Evolutionary conservation across 2,113 vertebrate species (phyloP), one percentile per base, ranked within the genome.

Genomic region (Corynorhinus townsendii): DNA sequence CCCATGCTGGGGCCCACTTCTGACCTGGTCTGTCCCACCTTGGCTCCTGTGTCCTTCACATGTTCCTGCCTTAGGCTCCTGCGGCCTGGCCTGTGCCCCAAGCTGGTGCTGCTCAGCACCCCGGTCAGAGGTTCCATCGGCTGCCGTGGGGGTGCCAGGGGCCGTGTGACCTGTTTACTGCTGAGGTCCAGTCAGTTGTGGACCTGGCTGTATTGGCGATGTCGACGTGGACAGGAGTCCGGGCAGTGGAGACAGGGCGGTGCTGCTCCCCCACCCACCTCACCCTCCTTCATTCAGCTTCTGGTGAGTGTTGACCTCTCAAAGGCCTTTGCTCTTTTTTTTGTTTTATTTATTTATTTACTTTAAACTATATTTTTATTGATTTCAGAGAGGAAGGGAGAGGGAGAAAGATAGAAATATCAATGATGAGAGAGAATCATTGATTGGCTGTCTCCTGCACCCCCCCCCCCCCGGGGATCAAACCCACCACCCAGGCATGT

Each of bases 221-320:
- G 69, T 17, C 2, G 0, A 0, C 1, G 28, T 9, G 16, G 64
- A 30, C 56, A 10, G 33, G 24, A 17, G 43, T 15, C 71, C 11
- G 4, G 3, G 73, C 0, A 0, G 7, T 5, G 71, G 40, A 22
- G 56, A 5, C 2, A 4, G n/a, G 72, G 4, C 11, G 43, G 9
- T 33, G 4, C 43, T 47, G 26, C 7, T 8, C 43, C 7, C 72
- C 26, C 7, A 6, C 80, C 4, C 4, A 1, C 69, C 52, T 12
- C 2, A 6, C 35, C 19, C 14, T 38, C 15, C 0, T 30, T 5
- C 45, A 11, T 9, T 33, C 33, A 4, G 89, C 24, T 16, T n/a
- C 54, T 30, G 19, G 9, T 4, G 43, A 4, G 43, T 33, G 56
- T 16, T 17, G 24, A 26, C 89, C 8, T 0, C 11, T 11, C 12